phyloP scores from a whole-genome alignment of 2,888 invertebrate genomes.

The Tholera decimalis region DNA sequence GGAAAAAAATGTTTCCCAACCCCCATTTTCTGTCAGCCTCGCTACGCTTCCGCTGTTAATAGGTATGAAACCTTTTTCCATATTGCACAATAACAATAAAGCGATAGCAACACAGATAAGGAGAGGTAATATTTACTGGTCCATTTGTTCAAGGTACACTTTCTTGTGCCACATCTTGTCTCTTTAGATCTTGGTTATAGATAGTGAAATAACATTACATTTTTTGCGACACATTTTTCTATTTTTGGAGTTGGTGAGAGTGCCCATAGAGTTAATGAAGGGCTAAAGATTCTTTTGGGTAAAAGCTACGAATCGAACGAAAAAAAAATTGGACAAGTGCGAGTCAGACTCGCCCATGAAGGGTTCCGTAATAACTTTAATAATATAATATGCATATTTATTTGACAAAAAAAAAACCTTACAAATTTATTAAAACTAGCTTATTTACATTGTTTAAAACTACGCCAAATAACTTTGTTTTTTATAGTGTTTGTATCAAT shows the following conservation, averaged over 20 bases:
- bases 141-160: neutral
- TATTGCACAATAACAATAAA: too few species aligned
- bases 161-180: constrained; percentile 33
- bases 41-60: neutral
- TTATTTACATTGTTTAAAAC: too few species aligned
- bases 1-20: neutral
- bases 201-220: constrained; percentile 68
- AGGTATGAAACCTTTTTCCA: too few species aligned
- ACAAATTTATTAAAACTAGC: too few species aligned
- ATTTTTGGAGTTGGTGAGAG: constrained; percentile 48
- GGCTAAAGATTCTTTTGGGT: constrained; percentile 6
- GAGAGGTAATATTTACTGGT: too few species aligned
- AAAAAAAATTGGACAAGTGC: neutral
- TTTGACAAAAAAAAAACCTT: too few species aligned
- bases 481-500: too few species aligned
- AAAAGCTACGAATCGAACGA: neutral
- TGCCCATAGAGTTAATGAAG: constrained; percentile 26
- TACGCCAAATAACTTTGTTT: too few species aligned
- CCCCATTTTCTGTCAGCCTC: neutral
- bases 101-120: too few species aligned
- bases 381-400: too few species aligned
- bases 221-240: constrained; percentile 46
- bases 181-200: constrained; percentile 29
- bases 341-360: too few species aligned
- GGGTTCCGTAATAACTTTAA: too few species aligned